Evolutionary conservation across 2,113 vertebrate species (phyloP), one percentile per base, ranked within the genome.

Genomic region (Platichthys stellatus): DNA sequence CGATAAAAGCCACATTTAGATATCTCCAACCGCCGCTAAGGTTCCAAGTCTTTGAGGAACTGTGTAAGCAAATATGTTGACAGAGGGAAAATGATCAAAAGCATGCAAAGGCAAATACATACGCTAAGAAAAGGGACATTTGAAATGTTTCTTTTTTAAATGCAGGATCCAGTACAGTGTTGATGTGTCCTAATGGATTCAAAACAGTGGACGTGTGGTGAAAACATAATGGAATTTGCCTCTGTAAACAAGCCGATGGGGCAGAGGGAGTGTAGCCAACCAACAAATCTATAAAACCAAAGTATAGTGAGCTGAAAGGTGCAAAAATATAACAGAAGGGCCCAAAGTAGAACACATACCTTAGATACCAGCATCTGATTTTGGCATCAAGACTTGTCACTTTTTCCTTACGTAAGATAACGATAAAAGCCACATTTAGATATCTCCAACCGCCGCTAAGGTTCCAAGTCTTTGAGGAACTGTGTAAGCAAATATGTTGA

Each of bases 11-110:
- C 14, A 3, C 8, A 26, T 64, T 72, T 54, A 66, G 47, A 68
- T 35, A 63, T 18, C 5, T 23, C 5, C 57, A 53, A 64, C 63
- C 60, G 63, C 7, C 49, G 20, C 21, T 2, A 3, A 59, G 12
- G 58, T 12, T 63, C 21, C 10, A 4, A 47, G 69, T 17, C 73
- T 76, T 73, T 76, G 69, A 84, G 68, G 40, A 35, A 45, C 54
- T 3, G 21, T 47, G 61, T 15, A 18, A 40, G 45, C 21, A 23
- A 43, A 67, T 28, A 14, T 59, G 59, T 68, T 69, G 69, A 35
- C 23, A 10, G 51, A 13, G 28, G 11, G n/a, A 5, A 17, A 14
- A 56, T 20, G 21, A 53, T 67, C 2, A 31, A 40, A 69, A 45
- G 35, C 24, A 56, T 20, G 53, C 21, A 47, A 8, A 57, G 49